Conservation (phyloP, 2,888 invertebrate genomes). For the Petrolisthes cinctipes region DNA sequence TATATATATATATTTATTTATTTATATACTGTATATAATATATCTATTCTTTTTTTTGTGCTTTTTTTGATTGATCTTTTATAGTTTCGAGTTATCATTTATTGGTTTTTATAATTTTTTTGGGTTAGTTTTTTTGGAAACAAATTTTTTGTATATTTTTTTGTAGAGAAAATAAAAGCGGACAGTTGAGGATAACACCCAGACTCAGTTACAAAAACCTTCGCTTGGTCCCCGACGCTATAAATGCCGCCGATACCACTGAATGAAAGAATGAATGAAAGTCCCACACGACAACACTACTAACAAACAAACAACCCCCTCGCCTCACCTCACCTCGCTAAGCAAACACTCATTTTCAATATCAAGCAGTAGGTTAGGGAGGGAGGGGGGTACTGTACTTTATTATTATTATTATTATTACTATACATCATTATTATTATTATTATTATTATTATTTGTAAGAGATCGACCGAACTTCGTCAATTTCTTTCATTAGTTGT, state of each 20-base stretch:
- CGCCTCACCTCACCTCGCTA: no score
- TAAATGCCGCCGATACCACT: no score
- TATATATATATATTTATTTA: slow-evolving; percentile 31
- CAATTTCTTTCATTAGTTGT: not conserved
- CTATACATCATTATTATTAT: not conserved
- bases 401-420: not conserved
- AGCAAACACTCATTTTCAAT: no score
- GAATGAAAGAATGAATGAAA: no score
- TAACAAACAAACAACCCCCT: no score
- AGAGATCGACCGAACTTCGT: no score
- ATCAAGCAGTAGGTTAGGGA: no score
- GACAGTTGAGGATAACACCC: slow-evolving; percentile 51
- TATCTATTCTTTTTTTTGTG: slow-evolving; percentile 4
- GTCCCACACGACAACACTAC: no score
- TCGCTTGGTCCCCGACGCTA: not conserved
- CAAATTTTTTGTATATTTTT: slow-evolving; percentile 12
- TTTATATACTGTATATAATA: slow-evolving; percentile 2
- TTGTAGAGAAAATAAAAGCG: slow-evolving; percentile 59
- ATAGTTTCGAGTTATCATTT: slow-evolving; percentile 47
- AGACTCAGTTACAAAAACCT: slow-evolving; percentile 57
- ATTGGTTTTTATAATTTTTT: slow-evolving; percentile 25
- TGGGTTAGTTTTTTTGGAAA: slow-evolving; percentile 24
- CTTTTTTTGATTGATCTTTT: slow-evolving; percentile 43
- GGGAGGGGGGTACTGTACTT: no score
- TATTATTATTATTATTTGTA: not conserved